A percentile compares a stretch with the other conserved stretches of the same genome.
Evolutionary conservation across 2,888 invertebrate species (phyloP).

Genomic region (Tupiocoris notatus): DNA sequence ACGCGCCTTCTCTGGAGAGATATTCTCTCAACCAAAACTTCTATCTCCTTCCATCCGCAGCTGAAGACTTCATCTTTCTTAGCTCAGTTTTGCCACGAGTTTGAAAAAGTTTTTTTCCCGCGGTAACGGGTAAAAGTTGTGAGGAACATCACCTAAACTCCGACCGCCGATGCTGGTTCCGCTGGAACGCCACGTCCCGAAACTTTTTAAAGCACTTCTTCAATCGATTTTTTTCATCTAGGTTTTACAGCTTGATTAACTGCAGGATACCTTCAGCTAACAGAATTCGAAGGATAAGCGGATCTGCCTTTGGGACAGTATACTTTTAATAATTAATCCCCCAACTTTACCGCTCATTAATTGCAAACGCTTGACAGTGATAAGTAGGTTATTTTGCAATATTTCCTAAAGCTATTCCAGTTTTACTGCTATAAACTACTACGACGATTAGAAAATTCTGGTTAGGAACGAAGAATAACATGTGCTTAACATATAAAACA

Average conservation of each 20-base stretch:
- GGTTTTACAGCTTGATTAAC: not conserved
- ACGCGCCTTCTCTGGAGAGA: not conserved
- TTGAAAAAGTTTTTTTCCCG: not conserved
- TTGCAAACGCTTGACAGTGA: no score
- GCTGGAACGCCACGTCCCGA: not conserved
- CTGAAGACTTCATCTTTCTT: not conserved
- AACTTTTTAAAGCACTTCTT: not conserved
- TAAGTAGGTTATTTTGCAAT: no score
- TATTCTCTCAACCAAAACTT: not conserved
- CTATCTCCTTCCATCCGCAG: no score
- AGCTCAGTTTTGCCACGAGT: not conserved
- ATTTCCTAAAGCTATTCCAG: no score
- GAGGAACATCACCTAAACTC: not conserved
- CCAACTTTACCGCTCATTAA: no score
- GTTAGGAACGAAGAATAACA: no score
- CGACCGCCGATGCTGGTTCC: not conserved
- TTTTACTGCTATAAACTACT: no score
- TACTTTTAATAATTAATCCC: no score
- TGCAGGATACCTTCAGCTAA: not conserved
- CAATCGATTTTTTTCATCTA: not conserved
- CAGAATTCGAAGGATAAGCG: no score
- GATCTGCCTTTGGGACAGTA: no score
- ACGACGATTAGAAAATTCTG: no score
- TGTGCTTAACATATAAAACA: no score
- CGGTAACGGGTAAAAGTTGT: not conserved